Base-by-base conservation (phyloP, 2,797 vertebrate species). In the Microctenopoma lineatum region DNA sequence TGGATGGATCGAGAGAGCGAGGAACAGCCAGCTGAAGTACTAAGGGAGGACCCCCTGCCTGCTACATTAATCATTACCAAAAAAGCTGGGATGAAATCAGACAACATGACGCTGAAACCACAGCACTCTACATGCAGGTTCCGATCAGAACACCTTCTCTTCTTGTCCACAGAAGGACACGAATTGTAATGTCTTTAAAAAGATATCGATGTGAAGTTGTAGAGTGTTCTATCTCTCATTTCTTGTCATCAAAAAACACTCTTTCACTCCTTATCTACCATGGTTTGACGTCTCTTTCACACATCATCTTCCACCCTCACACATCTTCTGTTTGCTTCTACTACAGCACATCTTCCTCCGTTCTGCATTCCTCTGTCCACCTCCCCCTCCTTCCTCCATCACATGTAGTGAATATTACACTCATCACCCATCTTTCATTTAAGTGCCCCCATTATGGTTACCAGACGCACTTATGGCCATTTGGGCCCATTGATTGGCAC, bases 371-470 rank as follows among this genome's bases (percentile, higher is more conserved):
- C 72, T 73, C 51, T 21, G 51, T 64, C 62, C 62, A 39, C 57
- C 69, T 66, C 77, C 46, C 60, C 66, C 58, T 70, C 66, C 73
- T 42, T 50, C 39, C 54, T 47, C 79, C 74, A 77, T 79, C 76
- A 67, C 65, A 78, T 66, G 86, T 59, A 81, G 75, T 63, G 88
- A 81, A 77, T 77, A 90, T 87, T 75, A 80, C 81, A 27, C 79
- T 81, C 81, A 80, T 83, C 39, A 41, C 39, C 87, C 76, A 80
- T 87, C 84, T 75, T 83, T 84, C 84, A 77, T 85, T 92, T 92
- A 94, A 94, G 93, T 93, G 90, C 83, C 80, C 32, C 86, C 92
- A 93, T 95, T 94, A 94, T 67, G 82, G 88, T 87, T 86, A 89
- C 80, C 88, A 91, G 89, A 91, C 87, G 90, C 92, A 93, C 90